phyloP scores from a whole-genome alignment of 1,140 invertebrate species.

The Epicauta chinensis region DNA sequence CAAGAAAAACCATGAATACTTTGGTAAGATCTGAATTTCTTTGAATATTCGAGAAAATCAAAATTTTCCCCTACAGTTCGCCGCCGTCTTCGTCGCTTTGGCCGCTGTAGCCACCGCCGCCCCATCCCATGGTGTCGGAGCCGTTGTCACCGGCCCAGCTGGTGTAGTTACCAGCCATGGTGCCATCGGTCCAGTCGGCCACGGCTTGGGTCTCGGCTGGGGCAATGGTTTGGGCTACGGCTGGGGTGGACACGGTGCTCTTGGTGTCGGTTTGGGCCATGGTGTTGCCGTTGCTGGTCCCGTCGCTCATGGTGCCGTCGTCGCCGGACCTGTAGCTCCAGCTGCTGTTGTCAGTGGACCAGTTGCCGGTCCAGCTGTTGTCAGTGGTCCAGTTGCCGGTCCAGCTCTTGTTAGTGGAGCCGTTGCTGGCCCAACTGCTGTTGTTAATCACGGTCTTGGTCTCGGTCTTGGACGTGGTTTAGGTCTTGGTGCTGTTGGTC shows the following conservation, averaged over 20 bases:
- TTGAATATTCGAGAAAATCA: too few species aligned
- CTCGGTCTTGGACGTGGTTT: constrained; percentile 21
- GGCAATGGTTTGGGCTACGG: neutral
- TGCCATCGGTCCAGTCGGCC: constrained; percentile 5
- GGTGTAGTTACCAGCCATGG: constrained; percentile 6
- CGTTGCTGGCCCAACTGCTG: constrained; percentile 12
- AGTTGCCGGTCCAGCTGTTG: constrained; percentile 7
- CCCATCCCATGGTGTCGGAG: constrained; percentile 12
- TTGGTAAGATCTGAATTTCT: constrained; percentile 18
- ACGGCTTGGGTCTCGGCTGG: constrained; percentile 8
- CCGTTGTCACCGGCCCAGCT: constrained; percentile 1
- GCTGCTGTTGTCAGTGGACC: constrained; percentile 15
- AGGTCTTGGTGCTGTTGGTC: constrained; percentile 2
- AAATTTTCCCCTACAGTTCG: constrained; percentile 15
- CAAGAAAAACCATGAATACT: constrained; percentile 18
- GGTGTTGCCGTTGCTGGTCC: neutral
- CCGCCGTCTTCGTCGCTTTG: constrained; percentile 18
- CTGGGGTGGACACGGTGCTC: constrained; percentile 10
- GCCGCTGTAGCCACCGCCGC: constrained; percentile 20
- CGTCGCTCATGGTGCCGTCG: neutral
- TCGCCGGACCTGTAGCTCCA: neutral
- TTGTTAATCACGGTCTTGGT: constrained; percentile 12
- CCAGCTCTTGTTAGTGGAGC: neutral
- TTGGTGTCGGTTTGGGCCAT: neutral
- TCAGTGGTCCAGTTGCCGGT: constrained; percentile 14